These are phyloP conservation scores for Ephestia elutella DNA, from an alignment of 1,140 invertebrate genomes.

Conservation along the genomic window DNA sequence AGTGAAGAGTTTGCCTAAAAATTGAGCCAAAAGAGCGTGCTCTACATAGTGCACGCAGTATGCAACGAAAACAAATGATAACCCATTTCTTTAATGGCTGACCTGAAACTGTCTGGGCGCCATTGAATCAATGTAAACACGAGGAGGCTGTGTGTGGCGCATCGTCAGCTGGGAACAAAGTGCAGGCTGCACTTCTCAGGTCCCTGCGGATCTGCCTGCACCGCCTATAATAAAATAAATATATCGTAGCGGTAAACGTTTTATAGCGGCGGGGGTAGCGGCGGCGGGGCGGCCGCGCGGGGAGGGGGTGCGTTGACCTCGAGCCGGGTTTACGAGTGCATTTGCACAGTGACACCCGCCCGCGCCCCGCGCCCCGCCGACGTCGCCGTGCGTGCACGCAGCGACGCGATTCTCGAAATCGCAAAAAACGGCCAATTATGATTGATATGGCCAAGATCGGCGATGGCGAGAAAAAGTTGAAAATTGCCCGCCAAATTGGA, in stretches of 20 bases:
- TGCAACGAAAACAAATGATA: not conserved
- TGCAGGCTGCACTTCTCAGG: constrained; percentile 1
- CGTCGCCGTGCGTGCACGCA: constrained; percentile 55
- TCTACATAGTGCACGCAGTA: too few species aligned
- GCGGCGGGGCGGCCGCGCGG: constrained; percentile 24
- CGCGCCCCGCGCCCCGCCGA: constrained; percentile 17
- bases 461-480: constrained; percentile 34
- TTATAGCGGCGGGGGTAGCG: constrained; percentile 37
- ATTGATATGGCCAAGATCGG: constrained; percentile 46
- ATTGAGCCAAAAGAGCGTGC: too few species aligned
- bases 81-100: not conserved
- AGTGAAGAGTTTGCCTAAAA: too few species aligned
- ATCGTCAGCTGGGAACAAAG: not conserved
- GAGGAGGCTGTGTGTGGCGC: not conserved
- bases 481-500: constrained; percentile 39
- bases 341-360: constrained; percentile 64
- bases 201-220: not conserved
- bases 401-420: constrained; percentile 45
- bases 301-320: constrained; percentile 57
- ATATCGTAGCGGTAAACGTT: constrained; percentile 54
- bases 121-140: not conserved
- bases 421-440: constrained; percentile 64
- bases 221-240: constrained; percentile 40
- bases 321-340: constrained; percentile 62
- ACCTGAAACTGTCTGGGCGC: not conserved